phyloP scores from a whole-genome alignment of 2,797 vertebrate species.

The Lacerta viridis region DNA sequence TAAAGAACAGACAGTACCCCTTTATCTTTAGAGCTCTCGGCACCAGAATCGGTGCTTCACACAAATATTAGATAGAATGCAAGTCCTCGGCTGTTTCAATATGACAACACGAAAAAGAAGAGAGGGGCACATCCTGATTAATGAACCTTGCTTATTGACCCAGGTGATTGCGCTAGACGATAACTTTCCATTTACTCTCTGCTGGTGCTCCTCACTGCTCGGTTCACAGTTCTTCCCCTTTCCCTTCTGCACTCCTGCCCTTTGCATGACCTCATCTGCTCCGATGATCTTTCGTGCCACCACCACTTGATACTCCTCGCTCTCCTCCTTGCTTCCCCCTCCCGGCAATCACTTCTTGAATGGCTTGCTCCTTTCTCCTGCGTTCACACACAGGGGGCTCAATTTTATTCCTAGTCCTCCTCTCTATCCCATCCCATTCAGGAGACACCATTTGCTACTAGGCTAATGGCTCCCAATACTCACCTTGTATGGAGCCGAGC shows the following conservation, averaged over 20 bases:
- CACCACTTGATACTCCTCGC: rapidly evolving
- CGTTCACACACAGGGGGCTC: background rate
- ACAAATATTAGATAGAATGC: background rate
- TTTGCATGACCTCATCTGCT: background rate
- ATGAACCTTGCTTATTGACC: constrained; percentile 16
- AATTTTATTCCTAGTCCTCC: background rate
- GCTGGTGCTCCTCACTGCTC: background rate
- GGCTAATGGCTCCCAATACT: background rate
- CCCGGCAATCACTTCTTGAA: background rate
- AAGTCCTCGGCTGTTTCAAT: background rate
- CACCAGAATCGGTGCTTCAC: background rate
- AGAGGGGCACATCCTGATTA: background rate
- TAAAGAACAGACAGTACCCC: background rate
- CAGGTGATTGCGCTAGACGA: background rate
- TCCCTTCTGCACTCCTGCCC: background rate
- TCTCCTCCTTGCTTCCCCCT: background rate
- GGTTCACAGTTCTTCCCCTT: background rate
- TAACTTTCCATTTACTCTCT: background rate
- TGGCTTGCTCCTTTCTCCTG: background rate
- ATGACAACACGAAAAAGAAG: background rate
- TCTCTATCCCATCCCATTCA: background rate
- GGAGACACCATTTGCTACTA: constrained; percentile 13
- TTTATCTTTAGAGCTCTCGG: background rate
- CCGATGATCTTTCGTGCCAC: background rate
- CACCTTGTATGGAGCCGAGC: background rate